These are phyloP conservation scores for Sebastes cheni DNA, from an alignment of 2,797 vertebrate species.

Conservation along the genomic window DNA sequence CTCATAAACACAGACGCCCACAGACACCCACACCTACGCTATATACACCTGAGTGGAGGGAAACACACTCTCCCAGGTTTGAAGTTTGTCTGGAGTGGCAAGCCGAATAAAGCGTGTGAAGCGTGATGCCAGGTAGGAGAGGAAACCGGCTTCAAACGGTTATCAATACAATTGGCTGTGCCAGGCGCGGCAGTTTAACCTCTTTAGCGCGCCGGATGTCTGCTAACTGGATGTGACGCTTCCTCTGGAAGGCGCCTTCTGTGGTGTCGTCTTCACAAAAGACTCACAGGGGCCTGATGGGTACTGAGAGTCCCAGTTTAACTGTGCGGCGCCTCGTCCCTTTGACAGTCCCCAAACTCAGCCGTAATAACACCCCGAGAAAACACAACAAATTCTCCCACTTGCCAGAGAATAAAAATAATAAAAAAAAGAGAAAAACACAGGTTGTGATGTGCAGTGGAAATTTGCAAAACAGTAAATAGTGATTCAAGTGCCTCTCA, in stretches of 20 bases:
- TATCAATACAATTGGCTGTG: constrained; percentile 85
- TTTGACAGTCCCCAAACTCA: constrained; percentile 79
- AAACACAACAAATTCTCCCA: constrained; percentile 77
- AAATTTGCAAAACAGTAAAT: constrained; percentile 73
- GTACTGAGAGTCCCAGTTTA: constrained; percentile 78
- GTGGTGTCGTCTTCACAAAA: constrained; percentile 78
- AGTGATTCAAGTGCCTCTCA: constrained; percentile 70
- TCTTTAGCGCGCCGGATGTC: constrained; percentile 79
- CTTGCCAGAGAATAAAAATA: constrained; percentile 59
- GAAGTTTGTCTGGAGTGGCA: constrained; percentile 81
- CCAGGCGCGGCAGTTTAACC: constrained; percentile 84
- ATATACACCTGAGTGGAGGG: constrained; percentile 60
- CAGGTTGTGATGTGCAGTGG: constrained; percentile 63
- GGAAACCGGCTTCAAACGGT: constrained; percentile 79
- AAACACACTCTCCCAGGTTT: constrained; percentile 74
- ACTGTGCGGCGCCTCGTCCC: constrained; percentile 68
- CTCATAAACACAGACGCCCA: constrained; percentile 54
- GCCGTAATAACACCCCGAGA: constrained; percentile 63
- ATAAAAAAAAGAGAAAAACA: constrained; percentile 13
- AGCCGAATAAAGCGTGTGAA: constrained; percentile 75
- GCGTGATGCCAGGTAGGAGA: constrained; percentile 75
- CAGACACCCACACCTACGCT: constrained; percentile 53
- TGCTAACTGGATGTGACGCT: constrained; percentile 82
- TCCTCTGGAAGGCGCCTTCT: constrained; percentile 73
- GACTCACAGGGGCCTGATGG: constrained; percentile 75